Percentiles rank a stretch among this genome's conserved stretches.
Conservation (phyloP, 2,113 vertebrate species). For the Lanius ludovicianus region DNA sequence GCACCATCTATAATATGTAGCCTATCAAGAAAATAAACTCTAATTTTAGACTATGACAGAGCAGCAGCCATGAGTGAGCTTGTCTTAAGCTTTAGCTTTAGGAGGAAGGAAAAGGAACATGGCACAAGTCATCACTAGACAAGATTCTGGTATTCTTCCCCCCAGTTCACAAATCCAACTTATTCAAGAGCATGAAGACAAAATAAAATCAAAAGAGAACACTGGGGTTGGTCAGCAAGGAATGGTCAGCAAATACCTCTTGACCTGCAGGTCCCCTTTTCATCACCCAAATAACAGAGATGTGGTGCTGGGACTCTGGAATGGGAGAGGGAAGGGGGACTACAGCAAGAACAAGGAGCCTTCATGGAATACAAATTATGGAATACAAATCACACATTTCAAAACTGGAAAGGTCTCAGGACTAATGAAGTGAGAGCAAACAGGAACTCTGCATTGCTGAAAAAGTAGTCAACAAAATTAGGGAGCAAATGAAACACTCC, state of each 20-base stretch:
- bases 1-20: not conserved
- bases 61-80: not conserved
- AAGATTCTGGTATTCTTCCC: not conserved
- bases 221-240: not conserved
- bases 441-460: not conserved
- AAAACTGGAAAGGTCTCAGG: not conserved
- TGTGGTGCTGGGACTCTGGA: not conserved
- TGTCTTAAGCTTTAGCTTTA: not conserved
- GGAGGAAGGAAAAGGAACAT: not conserved
- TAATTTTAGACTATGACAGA: not conserved
- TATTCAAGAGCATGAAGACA: not conserved
- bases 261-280: not conserved
- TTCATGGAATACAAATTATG: not conserved
- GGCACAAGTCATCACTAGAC: not conserved
- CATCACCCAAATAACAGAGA: not conserved
- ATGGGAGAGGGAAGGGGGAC: not conserved
- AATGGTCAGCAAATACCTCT: not conserved
- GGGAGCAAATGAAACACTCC: not conserved
- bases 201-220: not conserved
- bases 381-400: not conserved
- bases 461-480: conserved; percentile 24
- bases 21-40: not conserved
- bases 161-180: not conserved
- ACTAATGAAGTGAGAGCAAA: conserved; percentile 5
- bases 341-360: not conserved